Conservation (phyloP, 2,113 vertebrate species). For the Mobula birostris region DNA sequence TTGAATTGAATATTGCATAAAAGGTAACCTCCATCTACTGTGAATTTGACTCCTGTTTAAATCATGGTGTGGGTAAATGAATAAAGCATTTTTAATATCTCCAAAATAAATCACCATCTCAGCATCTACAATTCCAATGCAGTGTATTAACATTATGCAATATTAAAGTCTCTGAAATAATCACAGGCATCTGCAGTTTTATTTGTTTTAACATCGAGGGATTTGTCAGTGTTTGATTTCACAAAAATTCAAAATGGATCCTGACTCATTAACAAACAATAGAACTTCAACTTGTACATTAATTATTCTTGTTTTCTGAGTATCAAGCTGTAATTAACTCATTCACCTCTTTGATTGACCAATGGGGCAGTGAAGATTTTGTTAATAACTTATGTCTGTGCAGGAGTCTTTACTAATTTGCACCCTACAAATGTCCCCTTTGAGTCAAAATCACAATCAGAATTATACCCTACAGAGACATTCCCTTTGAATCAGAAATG, state of each 20-base stretch:
- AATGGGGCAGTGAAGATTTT: background rate
- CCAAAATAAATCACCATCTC: constrained; percentile 24
- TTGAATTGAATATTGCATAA: constrained; percentile 36
- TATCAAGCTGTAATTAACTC: background rate
- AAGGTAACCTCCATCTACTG: constrained; percentile 16
- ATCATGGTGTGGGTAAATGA: constrained; percentile 8
- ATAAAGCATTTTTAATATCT: constrained; percentile 38
- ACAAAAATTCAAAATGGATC: constrained; percentile 20
- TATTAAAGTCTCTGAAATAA: constrained; percentile 22
- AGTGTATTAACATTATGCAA: constrained; percentile 32
- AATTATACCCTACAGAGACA: too few relatives aligned
- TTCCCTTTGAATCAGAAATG: too few relatives aligned
- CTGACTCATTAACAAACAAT: constrained; percentile 1
- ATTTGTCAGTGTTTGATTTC: constrained; percentile 31
- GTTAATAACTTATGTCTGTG: background rate
- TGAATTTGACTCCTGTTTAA: constrained; percentile 33
- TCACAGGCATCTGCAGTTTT: constrained; percentile 2
- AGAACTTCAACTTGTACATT: background rate
- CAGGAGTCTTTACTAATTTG: background rate
- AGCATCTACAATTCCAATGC: constrained; percentile 28
- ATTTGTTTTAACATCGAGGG: constrained; percentile 24
- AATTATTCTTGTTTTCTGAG: background rate
- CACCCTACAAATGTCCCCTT: too few relatives aligned
- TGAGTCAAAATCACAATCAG: too few relatives aligned
- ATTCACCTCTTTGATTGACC: background rate